Percentiles rank a stretch among this genome's conserved stretches.
Evolutionary conservation across 2,888 invertebrate species (phyloP).

Genomic region (Lycaena phlaeas): DNA sequence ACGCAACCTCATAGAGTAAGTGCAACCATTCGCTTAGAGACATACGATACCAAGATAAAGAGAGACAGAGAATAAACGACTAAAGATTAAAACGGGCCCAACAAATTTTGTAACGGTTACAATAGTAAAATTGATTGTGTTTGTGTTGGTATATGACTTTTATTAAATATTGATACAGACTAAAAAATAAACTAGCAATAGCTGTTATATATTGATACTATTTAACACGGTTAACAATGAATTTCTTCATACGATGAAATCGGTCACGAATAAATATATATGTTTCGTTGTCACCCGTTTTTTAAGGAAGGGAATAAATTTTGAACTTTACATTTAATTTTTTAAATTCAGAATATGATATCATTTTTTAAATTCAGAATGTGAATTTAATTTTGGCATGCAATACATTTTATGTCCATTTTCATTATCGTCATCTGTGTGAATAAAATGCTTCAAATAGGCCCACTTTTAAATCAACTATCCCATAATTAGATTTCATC

Average conservation of each 20-base stretch:
- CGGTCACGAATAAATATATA: too few relatives aligned
- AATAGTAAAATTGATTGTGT: background rate
- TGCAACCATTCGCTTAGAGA: constrained; percentile 8
- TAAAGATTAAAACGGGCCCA: constrained; percentile 1
- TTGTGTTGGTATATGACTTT: background rate
- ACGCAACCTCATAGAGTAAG: constrained; percentile 55
- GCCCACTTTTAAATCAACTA: too few relatives aligned
- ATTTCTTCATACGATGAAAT: too few relatives aligned
- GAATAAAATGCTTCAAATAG: too few relatives aligned
- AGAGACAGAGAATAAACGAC: background rate
- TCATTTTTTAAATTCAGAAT: background rate
- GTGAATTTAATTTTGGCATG: background rate
- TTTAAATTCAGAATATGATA: background rate
- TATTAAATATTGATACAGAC: background rate
- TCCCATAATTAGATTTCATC: too few relatives aligned
- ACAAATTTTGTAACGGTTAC: background rate
- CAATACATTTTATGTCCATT: too few relatives aligned
- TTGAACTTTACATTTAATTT: too few relatives aligned
- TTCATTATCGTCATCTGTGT: too few relatives aligned
- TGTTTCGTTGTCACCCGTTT: constrained; percentile 5
- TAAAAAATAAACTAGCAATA: background rate
- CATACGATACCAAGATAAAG: background rate
- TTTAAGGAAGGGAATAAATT: too few relatives aligned
- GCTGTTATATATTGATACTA: too few relatives aligned
- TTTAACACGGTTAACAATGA: background rate